Percentiles rank a stretch among this genome's conserved stretches.
phyloP scores from a whole-genome alignment of 2,797 vertebrate genomes.

The Pelochelys cantorii region DNA sequence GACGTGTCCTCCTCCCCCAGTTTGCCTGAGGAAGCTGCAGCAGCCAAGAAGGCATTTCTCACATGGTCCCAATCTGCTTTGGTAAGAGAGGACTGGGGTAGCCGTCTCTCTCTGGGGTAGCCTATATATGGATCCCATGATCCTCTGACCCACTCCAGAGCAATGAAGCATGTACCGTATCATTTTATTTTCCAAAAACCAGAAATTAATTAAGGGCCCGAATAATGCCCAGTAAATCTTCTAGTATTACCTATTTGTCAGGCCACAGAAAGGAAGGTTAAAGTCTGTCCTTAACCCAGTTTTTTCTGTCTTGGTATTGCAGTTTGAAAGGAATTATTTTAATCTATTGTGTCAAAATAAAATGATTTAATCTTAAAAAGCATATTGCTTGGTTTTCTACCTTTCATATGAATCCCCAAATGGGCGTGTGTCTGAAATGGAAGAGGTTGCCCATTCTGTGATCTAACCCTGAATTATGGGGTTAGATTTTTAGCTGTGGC shows the following conservation, averaged over 20 bases:
- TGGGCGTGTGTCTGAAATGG: not conserved
- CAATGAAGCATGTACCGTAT: too few relatives aligned
- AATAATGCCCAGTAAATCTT: too few relatives aligned
- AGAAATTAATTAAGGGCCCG: too few relatives aligned
- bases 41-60: too few relatives aligned
- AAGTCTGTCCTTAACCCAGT: slow-evolving; percentile 11
- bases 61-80: too few relatives aligned
- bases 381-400: not conserved
- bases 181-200: too few relatives aligned
- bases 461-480: not conserved
- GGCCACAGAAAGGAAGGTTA: not conserved
- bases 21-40: too few relatives aligned
- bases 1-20: too few relatives aligned
- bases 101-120: too few relatives aligned
- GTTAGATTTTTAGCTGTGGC: not conserved
- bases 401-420: not conserved
- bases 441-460: not conserved
- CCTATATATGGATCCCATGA: too few relatives aligned
- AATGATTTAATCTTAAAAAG: not conserved
- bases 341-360: not conserved
- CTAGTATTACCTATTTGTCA: slow-evolving; percentile 4
- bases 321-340: slow-evolving; percentile 15
- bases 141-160: too few relatives aligned
- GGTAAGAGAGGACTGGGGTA: too few relatives aligned
- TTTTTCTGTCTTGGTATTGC: not conserved